These are phyloP conservation scores for Chymomyza fuscimana DNA, from an alignment of 2,888 invertebrate genomes.

Conservation along the genomic window DNA sequence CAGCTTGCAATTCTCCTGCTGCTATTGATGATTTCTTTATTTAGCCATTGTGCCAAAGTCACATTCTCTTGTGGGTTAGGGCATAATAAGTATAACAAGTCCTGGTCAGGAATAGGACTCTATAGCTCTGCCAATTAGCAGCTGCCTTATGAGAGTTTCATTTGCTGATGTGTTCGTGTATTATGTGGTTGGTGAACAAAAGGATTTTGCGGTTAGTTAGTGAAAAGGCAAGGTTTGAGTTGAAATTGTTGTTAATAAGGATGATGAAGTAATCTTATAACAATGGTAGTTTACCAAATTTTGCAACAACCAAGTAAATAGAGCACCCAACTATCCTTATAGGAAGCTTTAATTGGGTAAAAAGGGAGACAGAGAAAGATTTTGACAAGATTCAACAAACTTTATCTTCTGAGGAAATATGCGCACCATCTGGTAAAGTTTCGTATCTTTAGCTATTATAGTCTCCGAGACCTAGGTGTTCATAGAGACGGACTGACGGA, in stretches of 20 bases:
- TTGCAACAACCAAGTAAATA: no score
- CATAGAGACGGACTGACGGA: no score
- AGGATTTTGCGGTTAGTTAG: constrained; percentile 67
- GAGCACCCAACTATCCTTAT: no score
- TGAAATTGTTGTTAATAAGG: not conserved
- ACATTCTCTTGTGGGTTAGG: constrained; percentile 32
- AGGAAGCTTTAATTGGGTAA: no score
- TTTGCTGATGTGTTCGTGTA: constrained; percentile 19
- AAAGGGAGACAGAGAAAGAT: no score
- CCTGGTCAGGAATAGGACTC: not conserved
- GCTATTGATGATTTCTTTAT: constrained; percentile 60
- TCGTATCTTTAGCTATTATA: no score
- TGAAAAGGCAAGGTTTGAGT: constrained; percentile 18
- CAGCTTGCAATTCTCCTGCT: constrained; percentile 19
- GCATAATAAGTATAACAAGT: not conserved
- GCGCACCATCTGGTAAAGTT: no score
- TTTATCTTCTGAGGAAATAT: no score
- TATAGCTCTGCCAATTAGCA: constrained; percentile 56
- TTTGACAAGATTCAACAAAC: no score
- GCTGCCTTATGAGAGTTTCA: constrained; percentile 39
- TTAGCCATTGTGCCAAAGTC: constrained; percentile 48
- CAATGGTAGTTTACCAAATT: no score
- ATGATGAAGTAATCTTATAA: not conserved
- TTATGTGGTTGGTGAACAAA: constrained; percentile 41
- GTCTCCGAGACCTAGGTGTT: no score